Evolutionary conservation across 1,140 invertebrate species (phyloP), one percentile per base, ranked within the genome.

Genomic region (Camponotus floridanus): DNA sequence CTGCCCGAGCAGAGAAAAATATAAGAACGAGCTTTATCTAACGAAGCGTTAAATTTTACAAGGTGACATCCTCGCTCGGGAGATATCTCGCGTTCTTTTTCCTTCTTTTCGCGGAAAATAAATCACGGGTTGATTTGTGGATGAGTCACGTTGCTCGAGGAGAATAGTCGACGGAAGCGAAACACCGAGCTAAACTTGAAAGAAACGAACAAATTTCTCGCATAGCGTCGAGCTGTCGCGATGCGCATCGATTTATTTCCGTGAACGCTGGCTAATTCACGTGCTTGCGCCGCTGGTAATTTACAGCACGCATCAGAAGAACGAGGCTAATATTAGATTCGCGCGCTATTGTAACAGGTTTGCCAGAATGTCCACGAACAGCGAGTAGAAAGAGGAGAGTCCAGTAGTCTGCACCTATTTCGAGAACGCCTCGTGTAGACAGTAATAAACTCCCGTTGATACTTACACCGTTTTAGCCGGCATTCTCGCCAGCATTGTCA

Each of bases 361-460:
- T 51, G 57, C 51, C 26, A 26, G 26, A 76, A 76, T 76, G 59
- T 88, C 83, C 88, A 88, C 73, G 80, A 85, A 5, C 59, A 57
- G 76, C 87, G 73, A 3, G 86, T 57, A 65, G 33, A 64, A 55
- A 57, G 36, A 84, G 71, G 64, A 62, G 85, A 84, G 85, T 83
- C 87, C 85, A 67, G 62, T 88, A 85, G 87, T 68, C 73, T 45
- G 70, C 57, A 39, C 71, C 87, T 90, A 87, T 89, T 90, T 87
- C 68, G 55, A 85, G 79, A 86, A 36, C 26, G 15, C 61, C 45
- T 81, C 61, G 26, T 7, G 67, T 61, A 83, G 78, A 89, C 87
- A 57, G 48, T 79, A 85, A 90, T 87, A 89, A 89, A 90, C 62
- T 64, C 67, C 67, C 67, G 88, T 90, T 89, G 79, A 89, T 89